phyloP scores from a whole-genome alignment of 2,888 invertebrate genomes.

The Parascotia fuliginaria region DNA sequence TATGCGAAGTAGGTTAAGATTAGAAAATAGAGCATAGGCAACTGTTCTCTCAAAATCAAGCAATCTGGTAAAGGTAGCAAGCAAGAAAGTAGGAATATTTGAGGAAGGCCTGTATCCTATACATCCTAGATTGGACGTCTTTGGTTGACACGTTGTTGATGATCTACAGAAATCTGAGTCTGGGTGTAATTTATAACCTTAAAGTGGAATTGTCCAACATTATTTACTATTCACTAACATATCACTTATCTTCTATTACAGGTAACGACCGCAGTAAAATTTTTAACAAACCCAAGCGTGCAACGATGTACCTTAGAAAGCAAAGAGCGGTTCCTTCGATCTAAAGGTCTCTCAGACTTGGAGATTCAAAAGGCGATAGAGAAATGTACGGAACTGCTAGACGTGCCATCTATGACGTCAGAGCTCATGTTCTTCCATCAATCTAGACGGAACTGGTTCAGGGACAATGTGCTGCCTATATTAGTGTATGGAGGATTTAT shows the following conservation, averaged over 20 bases:
- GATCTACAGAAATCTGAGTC: no score
- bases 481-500: slow-evolving; percentile 91
- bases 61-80: no score
- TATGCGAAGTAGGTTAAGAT: no score
- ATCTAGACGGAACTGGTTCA: slow-evolving; percentile 77
- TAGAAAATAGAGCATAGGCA: no score
- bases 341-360: slow-evolving; percentile 91
- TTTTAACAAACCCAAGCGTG: slow-evolving; percentile 94
- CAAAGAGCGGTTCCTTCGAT: slow-evolving; percentile 91
- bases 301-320: slow-evolving; percentile 90
- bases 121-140: no score
- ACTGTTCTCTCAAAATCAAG: no score
- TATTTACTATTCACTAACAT: background rate
- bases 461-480: slow-evolving; percentile 89
- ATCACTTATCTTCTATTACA: slow-evolving; percentile 67
- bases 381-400: slow-evolving; percentile 82
- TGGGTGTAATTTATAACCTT: no score
- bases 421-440: slow-evolving; percentile 75
- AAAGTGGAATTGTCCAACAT: no score
- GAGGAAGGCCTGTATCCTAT: no score
- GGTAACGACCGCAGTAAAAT: slow-evolving; percentile 94
- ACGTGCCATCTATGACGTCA: slow-evolving; percentile 70
- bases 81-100: no score
- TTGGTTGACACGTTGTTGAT: no score
- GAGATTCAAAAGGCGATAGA: slow-evolving; percentile 92